Percentiles rank a stretch among this genome's conserved stretches.
Evolutionary conservation across 1,140 invertebrate genomes (phyloP).

Genomic region (Platorchestia sp.): DNA sequence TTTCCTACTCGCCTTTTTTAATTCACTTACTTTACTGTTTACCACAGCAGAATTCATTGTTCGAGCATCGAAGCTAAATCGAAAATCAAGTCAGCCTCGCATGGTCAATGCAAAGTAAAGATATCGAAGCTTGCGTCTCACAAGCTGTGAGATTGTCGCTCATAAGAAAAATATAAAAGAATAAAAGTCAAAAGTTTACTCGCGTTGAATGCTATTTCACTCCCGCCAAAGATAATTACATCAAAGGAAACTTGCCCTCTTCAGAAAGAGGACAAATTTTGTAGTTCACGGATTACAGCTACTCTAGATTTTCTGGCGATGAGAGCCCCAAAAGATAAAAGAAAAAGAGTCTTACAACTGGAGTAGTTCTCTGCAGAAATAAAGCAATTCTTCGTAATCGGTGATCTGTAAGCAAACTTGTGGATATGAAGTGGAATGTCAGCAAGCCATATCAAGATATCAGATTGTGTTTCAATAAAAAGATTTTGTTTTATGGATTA

Average conservation of each 20-base stretch:
- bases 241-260: neutral
- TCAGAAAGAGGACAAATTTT: neutral
- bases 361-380: neutral
- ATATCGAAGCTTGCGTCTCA: neutral
- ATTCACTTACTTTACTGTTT: neutral
- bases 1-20: neutral
- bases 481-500: too few species aligned
- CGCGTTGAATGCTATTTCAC: neutral
- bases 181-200: neutral
- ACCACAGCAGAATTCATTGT: neutral
- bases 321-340: neutral
- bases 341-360: neutral
- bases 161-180: neutral
- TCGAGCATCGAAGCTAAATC: neutral
- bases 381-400: neutral
- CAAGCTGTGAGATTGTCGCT: neutral
- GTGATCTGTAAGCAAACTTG: neutral
- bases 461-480: too few species aligned
- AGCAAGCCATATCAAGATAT: neutral
- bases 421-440: neutral
- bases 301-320: neutral
- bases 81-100: neutral
- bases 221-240: neutral
- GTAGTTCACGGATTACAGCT: neutral
- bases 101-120: neutral